Evolutionary conservation across 2,888 invertebrate species (phyloP).

Genomic region (Prosapia bicincta): DNA sequence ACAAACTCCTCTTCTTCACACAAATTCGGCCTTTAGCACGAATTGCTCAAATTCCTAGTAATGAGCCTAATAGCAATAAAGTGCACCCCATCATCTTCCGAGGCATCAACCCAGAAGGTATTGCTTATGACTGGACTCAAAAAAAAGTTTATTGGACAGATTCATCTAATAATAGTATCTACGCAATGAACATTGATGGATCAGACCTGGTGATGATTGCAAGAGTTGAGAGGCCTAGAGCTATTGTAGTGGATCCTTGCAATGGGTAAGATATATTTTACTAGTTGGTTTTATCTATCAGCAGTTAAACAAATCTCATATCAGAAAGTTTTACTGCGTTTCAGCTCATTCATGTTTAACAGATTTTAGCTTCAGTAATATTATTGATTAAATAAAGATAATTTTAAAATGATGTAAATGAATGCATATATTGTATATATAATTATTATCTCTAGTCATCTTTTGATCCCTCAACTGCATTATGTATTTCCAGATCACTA

Average conservation of each 20-base stretch:
- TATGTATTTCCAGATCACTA: constrained; percentile 55
- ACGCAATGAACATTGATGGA: constrained; percentile 90
- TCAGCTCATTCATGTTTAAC: too few species aligned
- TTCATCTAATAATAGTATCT: constrained; percentile 89
- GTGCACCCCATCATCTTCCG: constrained; percentile 68
- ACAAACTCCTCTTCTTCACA: constrained; percentile 85
- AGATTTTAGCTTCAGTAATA: too few species aligned
- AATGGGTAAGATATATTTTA: constrained; percentile 74
- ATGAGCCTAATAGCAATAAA: constrained; percentile 59
- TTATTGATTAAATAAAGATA: too few species aligned
- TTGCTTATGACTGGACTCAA: constrained; percentile 97
- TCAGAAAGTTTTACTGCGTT: too few species aligned
- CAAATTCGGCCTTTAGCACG: constrained; percentile 90
- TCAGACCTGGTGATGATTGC: constrained; percentile 87
- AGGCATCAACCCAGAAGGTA: constrained; percentile 88
- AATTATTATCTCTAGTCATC: background rate
- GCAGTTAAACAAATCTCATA: too few species aligned
- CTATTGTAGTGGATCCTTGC: constrained; percentile 96
- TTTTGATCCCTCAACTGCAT: background rate
- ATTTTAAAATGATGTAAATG: too few species aligned
- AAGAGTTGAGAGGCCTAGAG: constrained; percentile 87
- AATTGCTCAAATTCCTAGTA: constrained; percentile 76
- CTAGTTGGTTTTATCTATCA: too few species aligned
- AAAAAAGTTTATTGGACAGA: constrained; percentile 98
- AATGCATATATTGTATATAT: background rate